These are phyloP conservation scores for Aleadryas rufinucha DNA, from an alignment of 2,113 vertebrate genomes.

Conservation along the genomic window DNA sequence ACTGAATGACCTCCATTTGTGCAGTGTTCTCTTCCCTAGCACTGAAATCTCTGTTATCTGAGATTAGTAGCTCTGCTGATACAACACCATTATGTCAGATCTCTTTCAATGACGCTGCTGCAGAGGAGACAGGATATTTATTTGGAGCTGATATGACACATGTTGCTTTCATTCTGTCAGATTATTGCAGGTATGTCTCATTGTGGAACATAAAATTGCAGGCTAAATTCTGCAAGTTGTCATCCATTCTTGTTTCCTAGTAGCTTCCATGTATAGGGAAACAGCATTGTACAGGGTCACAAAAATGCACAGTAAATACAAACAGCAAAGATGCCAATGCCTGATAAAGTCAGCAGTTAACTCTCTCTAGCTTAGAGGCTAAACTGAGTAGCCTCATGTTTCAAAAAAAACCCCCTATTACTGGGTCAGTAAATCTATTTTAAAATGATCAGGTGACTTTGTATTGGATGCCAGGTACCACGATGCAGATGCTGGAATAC, in stretches of 20 bases:
- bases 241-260: neutral
- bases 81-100: conserved; percentile 1
- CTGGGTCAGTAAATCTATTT: neutral
- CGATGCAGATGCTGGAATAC: neutral
- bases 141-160: neutral
- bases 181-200: neutral
- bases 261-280: neutral
- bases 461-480: neutral
- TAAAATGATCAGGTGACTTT: neutral
- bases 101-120: neutral
- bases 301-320: neutral
- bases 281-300: neutral
- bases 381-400: neutral
- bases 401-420: neutral
- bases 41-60: neutral
- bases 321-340: neutral
- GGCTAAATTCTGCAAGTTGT: neutral
- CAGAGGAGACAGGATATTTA: conserved; percentile 7
- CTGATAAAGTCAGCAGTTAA: neutral
- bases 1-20: neutral
- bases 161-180: neutral
- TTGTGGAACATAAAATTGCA: neutral
- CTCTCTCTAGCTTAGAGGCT: neutral
- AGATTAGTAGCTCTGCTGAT: neutral
- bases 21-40: neutral